A percentile compares a stretch with the other conserved stretches of the same genome.
Evolutionary conservation across 2,113 vertebrate species (phyloP).

Genomic region (Laterallus jamaicensis): DNA sequence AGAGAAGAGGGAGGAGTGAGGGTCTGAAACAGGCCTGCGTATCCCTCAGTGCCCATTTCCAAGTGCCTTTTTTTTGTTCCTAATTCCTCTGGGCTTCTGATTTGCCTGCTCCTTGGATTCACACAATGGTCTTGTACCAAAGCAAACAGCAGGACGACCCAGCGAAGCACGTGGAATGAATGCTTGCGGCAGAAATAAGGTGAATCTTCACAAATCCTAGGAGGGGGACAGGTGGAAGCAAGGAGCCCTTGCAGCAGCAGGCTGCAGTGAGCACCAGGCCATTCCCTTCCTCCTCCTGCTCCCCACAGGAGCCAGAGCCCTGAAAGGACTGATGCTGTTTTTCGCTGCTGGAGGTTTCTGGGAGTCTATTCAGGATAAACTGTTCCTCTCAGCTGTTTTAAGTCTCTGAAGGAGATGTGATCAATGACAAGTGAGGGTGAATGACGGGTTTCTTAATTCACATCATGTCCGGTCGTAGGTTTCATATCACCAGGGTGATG

Average conservation of each 20-base stretch:
- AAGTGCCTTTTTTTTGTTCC: not conserved
- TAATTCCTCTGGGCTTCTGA: not conserved
- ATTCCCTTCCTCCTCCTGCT: not conserved
- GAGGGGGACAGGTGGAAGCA: not conserved
- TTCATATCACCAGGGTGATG: not conserved
- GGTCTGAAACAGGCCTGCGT: not conserved
- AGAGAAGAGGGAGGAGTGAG: not conserved
- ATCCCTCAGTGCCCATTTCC: not conserved
- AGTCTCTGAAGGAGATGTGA: not conserved
- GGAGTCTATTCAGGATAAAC: not conserved
- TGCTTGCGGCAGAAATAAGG: not conserved
- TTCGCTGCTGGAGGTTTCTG: not conserved
- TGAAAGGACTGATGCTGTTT: not conserved
- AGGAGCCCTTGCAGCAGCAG: not conserved
- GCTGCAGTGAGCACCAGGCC: not conserved
- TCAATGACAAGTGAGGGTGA: not conserved
- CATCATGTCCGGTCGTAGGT: not conserved
- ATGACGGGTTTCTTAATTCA: not conserved
- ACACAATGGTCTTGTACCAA: not conserved
- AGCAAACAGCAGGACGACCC: not conserved
- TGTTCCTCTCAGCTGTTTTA: not conserved
- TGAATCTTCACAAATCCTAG: not conserved
- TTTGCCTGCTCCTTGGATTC: not conserved
- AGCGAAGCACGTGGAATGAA: not conserved
- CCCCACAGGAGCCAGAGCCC: not conserved